Evolutionary conservation across 2,888 invertebrate species (phyloP), one percentile per base, ranked within the genome.

Genomic region (Sericinus montela): DNA sequence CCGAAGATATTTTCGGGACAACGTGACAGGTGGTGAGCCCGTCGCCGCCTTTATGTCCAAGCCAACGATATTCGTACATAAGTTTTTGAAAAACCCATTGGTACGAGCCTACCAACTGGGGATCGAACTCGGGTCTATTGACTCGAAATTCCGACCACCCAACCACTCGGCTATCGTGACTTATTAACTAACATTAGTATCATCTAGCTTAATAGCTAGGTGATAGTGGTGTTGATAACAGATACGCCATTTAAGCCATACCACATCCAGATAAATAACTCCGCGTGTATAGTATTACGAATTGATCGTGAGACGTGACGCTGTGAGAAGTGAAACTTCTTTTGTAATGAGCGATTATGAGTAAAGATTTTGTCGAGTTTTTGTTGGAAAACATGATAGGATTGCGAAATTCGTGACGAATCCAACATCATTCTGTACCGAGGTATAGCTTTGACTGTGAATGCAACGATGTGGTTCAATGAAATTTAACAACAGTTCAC

Each of bases 281-380:
- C 49, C 46, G 14, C 36, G 60, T 53, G 42, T 54, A 75, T 75
- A 76, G 75, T 73, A 80, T 76, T 79, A 74, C 67, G 69, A 75
- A 79, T 79, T 73, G 75, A 73, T 80, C 80, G 80, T 76, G 79
- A 79, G 75, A 83, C 84, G 83, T 84, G 82, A 81, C 81, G 78
- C 65, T 75, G 78, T 75, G 76, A 80, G 75, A 75, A 80, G 79
- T 75, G 82, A 83, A 83, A 84, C 74, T 67, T 75, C 77, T 80
- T 79, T 84, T 80, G 78, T 76, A 80, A 80, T 72, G 68, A 75
- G 59, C 67, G 73, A 72, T 77, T 76, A 73, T 77, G 69, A 70
- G 64, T 60, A 65, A 63, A 72, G 68, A 68, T 69, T 67, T 62
- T 60, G 57, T 68, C 8, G 19, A 38, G 59, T 67, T 57, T 60